These are phyloP conservation scores for Patiria pectinifera DNA, from an alignment of 53 echinoderm and acorn worm genomes.

Conservation along the genomic window DNA sequence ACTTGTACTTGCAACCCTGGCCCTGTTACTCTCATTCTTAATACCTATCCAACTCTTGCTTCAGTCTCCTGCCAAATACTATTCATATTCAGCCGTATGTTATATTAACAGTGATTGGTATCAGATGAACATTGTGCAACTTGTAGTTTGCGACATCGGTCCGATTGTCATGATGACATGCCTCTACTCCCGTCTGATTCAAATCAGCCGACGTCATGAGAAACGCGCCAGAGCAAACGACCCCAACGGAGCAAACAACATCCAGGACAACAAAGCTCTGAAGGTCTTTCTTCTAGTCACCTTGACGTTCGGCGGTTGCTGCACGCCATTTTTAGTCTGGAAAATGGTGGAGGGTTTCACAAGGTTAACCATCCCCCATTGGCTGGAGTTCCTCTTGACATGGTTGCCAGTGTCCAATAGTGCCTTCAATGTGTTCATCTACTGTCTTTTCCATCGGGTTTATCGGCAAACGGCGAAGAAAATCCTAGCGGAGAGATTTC, in stretches of 20 bases:
- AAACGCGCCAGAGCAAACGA: neutral
- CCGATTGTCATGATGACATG: neutral
- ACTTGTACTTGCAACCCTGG: conserved; percentile 6
- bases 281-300: conserved; percentile 13
- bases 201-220: neutral
- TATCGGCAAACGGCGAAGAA: conserved; percentile 20
- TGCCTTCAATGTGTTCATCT: conserved; percentile 12
- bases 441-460: conserved; percentile 5
- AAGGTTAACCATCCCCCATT: neutral
- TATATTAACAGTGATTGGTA: neutral
- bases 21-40: neutral
- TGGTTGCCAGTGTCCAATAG: conserved; percentile 12
- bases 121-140: neutral
- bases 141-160: neutral
- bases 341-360: neutral
- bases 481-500: neutral
- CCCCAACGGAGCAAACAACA: neutral
- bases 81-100: neutral
- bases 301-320: neutral
- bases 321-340: neutral
- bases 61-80: neutral
- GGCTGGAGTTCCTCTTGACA: neutral
- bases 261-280: neutral
- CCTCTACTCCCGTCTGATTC: neutral
- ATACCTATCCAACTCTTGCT: neutral